Evolutionary conservation across 2,888 invertebrate genomes (phyloP).

Genomic region (Plagodis pulveraria): DNA sequence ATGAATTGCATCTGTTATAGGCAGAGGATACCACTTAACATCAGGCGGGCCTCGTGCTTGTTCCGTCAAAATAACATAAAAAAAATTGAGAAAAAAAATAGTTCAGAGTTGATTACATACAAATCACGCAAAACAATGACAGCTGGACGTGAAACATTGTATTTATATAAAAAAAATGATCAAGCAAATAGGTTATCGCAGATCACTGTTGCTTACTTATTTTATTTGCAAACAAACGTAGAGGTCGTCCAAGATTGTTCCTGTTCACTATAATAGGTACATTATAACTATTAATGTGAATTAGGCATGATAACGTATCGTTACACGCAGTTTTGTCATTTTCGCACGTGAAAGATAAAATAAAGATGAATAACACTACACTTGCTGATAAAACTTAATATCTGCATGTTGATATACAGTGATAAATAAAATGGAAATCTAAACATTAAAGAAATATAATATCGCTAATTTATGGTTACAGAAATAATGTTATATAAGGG

Average conservation of each 20-base stretch:
- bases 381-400: too few relatives aligned
- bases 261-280: conserved; percentile 19
- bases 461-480: too few relatives aligned
- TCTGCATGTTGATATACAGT: conserved; percentile 16
- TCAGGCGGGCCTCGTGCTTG: too few relatives aligned
- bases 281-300: neutral
- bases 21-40: too few relatives aligned
- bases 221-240: conserved; percentile 24
- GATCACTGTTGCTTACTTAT: conserved; percentile 27
- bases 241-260: conserved; percentile 28
- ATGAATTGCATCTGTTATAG: too few relatives aligned
- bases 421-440: too few relatives aligned
- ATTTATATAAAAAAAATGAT: too few relatives aligned
- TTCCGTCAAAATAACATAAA: too few relatives aligned
- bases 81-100: too few relatives aligned
- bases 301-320: conserved; percentile 8
- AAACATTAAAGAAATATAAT: too few relatives aligned
- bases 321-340: conserved; percentile 16
- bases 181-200: conserved; percentile 4
- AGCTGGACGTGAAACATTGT: conserved; percentile 21
- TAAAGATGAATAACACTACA: neutral
- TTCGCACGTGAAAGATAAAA: conserved; percentile 21
- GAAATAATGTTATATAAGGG: too few relatives aligned
- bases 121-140: conserved; percentile 28
- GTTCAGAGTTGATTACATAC: too few relatives aligned